Evolutionary conservation across 2,113 vertebrate genomes (phyloP).

Genomic region (Larimichthys polyactis): DNA sequence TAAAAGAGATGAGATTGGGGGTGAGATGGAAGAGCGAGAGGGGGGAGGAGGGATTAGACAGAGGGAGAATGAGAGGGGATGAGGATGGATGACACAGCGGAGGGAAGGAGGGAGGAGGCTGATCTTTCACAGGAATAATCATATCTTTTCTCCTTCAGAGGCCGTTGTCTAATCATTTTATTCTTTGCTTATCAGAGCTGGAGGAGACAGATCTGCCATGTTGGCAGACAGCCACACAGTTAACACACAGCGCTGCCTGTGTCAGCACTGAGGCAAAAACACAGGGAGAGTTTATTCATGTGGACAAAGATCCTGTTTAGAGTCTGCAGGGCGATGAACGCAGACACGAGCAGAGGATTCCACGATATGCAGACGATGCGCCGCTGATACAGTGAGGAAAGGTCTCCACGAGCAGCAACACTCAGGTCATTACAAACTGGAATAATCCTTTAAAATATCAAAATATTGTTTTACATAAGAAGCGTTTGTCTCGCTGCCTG

Average conservation of each 20-base stretch:
- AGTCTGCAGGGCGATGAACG: neutral
- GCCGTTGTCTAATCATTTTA: constrained; percentile 54
- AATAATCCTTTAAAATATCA: too few species aligned
- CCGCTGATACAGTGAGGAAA: neutral
- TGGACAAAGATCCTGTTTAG: constrained; percentile 19
- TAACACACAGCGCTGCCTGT: constrained; percentile 14
- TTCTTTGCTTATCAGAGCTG: constrained; percentile 52
- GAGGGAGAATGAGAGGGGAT: constrained; percentile 41
- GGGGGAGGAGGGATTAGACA: constrained; percentile 54
- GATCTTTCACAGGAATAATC: constrained; percentile 53
- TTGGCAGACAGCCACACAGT: constrained; percentile 27
- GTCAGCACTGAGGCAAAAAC: constrained; percentile 12
- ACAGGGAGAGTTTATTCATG: constrained; percentile 25
- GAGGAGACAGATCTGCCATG: constrained; percentile 36
- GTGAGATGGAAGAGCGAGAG: constrained; percentile 37
- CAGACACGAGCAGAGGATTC: neutral
- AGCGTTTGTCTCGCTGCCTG: too few species aligned
- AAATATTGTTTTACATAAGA: too few species aligned
- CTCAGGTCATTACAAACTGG: too few species aligned
- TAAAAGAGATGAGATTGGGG: constrained; percentile 68
- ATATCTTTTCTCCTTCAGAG: constrained; percentile 61
- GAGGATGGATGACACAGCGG: constrained; percentile 57
- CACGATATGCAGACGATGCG: neutral
- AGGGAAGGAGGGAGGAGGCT: neutral
- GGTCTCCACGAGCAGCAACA: too few species aligned